A percentile compares a stretch with the other conserved stretches of the same genome.
Conservation (phyloP, 37 sponge, comb jelly and placozoan species). For the Cladorhizidae sp. region DNA sequence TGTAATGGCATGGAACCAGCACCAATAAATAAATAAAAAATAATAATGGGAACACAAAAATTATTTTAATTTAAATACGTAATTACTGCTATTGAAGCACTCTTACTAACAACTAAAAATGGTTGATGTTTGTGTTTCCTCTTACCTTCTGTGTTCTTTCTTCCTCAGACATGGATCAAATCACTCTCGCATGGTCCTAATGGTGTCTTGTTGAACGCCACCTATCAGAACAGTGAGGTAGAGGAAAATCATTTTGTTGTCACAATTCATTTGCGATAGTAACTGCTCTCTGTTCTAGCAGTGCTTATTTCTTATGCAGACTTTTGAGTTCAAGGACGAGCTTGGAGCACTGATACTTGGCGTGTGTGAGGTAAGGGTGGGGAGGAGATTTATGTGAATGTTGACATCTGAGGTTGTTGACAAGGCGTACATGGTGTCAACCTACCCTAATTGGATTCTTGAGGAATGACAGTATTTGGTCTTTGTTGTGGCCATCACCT, state of each 20-base stretch:
- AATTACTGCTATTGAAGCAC: neutral
- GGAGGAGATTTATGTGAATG: neutral
- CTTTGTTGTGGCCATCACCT: too few relatives aligned
- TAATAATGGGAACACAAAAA: too few relatives aligned
- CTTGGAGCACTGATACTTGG: slow-evolving; percentile 67
- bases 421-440: too few relatives aligned
- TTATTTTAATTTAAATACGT: too few relatives aligned
- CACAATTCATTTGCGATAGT: neutral
- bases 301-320: slow-evolving; percentile 35
- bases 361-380: slow-evolving; percentile 71
- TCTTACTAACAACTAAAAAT: neutral
- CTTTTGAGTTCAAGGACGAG: slow-evolving; percentile 93
- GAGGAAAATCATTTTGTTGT: neutral
- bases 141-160: neutral
- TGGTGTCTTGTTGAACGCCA: slow-evolving; percentile 56
- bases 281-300: neutral
- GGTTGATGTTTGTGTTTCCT: neutral
- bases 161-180: slow-evolving; percentile 56
- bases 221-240: slow-evolving; percentile 78
- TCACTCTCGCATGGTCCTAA: slow-evolving; percentile 76
- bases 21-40: too few relatives aligned
- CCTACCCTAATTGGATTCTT: too few relatives aligned
- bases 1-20: too few relatives aligned
- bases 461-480: too few relatives aligned
- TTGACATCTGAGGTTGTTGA: neutral